Conservation (phyloP, 1,140 invertebrate species). For the Diorhabda sublineata region DNA sequence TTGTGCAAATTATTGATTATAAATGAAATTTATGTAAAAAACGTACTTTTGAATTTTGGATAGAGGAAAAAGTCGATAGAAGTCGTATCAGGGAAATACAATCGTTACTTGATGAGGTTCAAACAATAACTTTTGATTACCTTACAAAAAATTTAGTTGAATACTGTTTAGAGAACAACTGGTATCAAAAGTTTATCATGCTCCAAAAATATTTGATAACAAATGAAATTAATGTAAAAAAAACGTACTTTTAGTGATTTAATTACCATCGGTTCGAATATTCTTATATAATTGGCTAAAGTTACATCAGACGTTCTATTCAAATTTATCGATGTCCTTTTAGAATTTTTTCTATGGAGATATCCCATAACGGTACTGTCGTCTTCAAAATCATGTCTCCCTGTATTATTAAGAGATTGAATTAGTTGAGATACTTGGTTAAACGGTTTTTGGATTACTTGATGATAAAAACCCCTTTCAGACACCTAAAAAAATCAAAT, state of each 20-base stretch:
- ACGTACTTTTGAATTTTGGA: too few relatives aligned
- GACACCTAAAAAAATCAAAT: slow-evolving; percentile 12
- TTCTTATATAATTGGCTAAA: slow-evolving; percentile 74
- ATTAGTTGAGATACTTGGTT: slow-evolving; percentile 37
- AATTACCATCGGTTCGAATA: slow-evolving; percentile 89
- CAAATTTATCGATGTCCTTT: slow-evolving; percentile 46
- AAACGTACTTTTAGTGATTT: slow-evolving; percentile 67
- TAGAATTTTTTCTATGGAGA: slow-evolving; percentile 48
- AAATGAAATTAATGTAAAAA: not conserved
- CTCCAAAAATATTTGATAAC: not conserved
- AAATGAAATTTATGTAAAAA: too few relatives aligned
- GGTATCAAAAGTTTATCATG: too few relatives aligned
- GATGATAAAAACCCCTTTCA: slow-evolving; percentile 39
- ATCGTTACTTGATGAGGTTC: too few relatives aligned
- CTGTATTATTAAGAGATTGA: slow-evolving; percentile 34
- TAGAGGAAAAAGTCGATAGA: too few relatives aligned
- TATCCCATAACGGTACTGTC: slow-evolving; percentile 45
- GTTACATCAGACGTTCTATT: slow-evolving; percentile 58
- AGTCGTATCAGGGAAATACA: too few relatives aligned
- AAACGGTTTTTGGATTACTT: slow-evolving; percentile 41
- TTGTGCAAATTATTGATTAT: too few relatives aligned
- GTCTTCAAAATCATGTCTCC: slow-evolving; percentile 38
- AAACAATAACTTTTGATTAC: too few relatives aligned
- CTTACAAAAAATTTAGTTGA: too few relatives aligned
- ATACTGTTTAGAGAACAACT: too few relatives aligned